phyloP scores from a whole-genome alignment of 2,888 invertebrate genomes.

The Nomada goodeniana region DNA sequence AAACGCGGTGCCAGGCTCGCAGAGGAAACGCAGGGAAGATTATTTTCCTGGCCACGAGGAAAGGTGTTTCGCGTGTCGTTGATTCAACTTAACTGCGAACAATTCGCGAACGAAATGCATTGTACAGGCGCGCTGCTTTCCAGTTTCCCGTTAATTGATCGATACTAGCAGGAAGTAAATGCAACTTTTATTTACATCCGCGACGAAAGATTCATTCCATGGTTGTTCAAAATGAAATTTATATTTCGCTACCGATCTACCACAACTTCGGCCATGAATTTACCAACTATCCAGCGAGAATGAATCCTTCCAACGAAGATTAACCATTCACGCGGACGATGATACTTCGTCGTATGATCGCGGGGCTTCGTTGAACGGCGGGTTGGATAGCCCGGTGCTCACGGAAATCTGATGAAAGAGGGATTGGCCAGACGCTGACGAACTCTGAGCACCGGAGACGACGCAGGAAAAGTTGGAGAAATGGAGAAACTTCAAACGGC shows the following conservation, averaged over 20 bases:
- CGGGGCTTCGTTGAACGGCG: slow-evolving; percentile 22
- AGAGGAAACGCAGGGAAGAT: slow-evolving; percentile 17
- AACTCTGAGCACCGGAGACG: background rate
- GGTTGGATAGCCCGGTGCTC: slow-evolving; percentile 33
- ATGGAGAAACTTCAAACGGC: slow-evolving; percentile 1
- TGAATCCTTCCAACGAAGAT: slow-evolving; percentile 55
- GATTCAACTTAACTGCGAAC: background rate
- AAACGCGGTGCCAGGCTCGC: background rate
- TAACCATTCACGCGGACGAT: slow-evolving; percentile 50
- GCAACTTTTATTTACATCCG: too few relatives aligned
- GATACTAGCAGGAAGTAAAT: too few relatives aligned
- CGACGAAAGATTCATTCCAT: too few relatives aligned
- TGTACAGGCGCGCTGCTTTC: background rate
- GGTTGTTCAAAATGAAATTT: too few relatives aligned
- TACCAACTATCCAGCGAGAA: slow-evolving; percentile 9
- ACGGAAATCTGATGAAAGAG: slow-evolving; percentile 61
- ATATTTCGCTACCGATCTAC: too few relatives aligned
- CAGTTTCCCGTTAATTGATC: background rate
- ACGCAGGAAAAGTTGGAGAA: background rate
- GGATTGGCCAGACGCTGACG: slow-evolving; percentile 18
- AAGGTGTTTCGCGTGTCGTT: slow-evolving; percentile 11
- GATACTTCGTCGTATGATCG: slow-evolving; percentile 54
- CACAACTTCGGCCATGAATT: too few relatives aligned
- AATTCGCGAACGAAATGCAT: background rate
- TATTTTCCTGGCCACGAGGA: slow-evolving; percentile 45